Percentiles rank a stretch among this genome's conserved stretches.
Evolutionary conservation across 2,888 invertebrate species (phyloP).

Genomic region (Hydroisotoma schaefferi): DNA sequence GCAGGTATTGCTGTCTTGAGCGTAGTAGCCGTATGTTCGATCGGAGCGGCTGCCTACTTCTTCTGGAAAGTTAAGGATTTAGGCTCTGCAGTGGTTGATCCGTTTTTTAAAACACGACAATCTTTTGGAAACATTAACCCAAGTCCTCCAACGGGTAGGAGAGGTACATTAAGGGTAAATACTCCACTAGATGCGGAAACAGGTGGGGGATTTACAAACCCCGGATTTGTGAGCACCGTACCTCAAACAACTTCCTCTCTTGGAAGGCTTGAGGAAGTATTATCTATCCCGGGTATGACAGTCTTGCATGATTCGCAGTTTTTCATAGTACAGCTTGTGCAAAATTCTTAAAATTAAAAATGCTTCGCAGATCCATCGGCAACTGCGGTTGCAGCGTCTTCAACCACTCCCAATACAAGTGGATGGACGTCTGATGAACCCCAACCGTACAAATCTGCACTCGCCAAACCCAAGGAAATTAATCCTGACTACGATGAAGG

Average conservation of each 20-base stretch:
- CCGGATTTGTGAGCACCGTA: background rate
- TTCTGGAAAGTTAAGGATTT: background rate
- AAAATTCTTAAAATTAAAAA: too few relatives aligned
- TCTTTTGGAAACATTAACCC: conserved; percentile 3
- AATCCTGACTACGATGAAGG: conserved; percentile 10
- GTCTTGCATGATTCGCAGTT: too few relatives aligned
- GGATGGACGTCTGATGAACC: background rate
- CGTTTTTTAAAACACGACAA: background rate
- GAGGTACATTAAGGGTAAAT: too few relatives aligned
- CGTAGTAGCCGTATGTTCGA: background rate
- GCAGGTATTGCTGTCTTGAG: conserved; percentile 2
- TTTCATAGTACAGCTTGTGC: too few relatives aligned
- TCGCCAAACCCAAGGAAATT: conserved; percentile 11
- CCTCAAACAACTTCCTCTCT: background rate
- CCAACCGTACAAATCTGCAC: background rate
- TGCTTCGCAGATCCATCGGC: background rate
- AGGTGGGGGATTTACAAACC: background rate
- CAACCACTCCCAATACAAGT: background rate
- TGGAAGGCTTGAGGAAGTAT: background rate
- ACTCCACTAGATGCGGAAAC: background rate
- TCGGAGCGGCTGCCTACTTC: conserved; percentile 1
- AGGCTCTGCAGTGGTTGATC: background rate
- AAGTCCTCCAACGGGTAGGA: background rate
- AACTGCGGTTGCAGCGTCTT: background rate
- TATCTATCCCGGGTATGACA: conserved; percentile 3